These are phyloP conservation scores for Axinella damicornis DNA, from an alignment of 37 sponge, comb jelly and placozoan genomes.

Conservation along the genomic window DNA sequence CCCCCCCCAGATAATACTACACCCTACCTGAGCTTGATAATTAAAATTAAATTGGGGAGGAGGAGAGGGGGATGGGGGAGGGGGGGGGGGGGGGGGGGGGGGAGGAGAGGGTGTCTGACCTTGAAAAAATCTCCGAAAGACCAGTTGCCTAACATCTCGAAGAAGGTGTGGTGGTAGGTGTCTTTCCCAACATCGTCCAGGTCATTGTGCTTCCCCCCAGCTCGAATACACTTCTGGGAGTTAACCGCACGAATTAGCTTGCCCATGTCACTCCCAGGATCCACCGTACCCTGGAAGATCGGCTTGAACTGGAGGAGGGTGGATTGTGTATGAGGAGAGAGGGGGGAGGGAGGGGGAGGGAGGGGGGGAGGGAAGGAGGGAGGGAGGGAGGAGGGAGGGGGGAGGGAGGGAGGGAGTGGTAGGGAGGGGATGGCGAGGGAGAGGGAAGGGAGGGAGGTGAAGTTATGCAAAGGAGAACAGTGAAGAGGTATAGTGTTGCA, in stretches of 20 bases:
- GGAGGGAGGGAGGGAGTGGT: conserved; percentile 11
- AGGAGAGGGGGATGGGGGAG: no score
- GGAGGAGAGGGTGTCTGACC: conserved; percentile 25
- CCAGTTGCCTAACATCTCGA: conserved; percentile 99
- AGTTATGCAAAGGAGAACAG: background rate
- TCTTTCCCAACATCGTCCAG: conserved; percentile 99
- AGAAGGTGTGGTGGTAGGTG: conserved; percentile 99
- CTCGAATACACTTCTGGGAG: conserved; percentile 98
- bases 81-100: background rate
- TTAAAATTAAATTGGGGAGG: no score
- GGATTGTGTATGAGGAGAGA: no score
- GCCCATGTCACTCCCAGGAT: conserved; percentile 95
- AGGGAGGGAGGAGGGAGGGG: background rate
- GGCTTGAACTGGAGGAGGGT: conserved; percentile 84
- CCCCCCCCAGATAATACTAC: no score
- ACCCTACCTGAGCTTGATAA: no score
- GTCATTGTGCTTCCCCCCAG: conserved; percentile 99
- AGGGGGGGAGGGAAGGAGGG: background rate
- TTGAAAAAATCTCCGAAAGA: conserved; percentile 99
- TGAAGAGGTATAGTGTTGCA: no score
- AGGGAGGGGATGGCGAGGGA: conserved; percentile 17
- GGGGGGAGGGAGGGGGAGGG: conserved; percentile 3
- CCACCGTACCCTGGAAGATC: conserved; percentile 94
- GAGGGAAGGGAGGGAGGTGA: conserved; percentile 10
- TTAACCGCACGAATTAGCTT: conserved; percentile 90